Evolutionary conservation across 2,888 invertebrate genomes (phyloP).

Genomic region (Strigamia transsilvanica): DNA sequence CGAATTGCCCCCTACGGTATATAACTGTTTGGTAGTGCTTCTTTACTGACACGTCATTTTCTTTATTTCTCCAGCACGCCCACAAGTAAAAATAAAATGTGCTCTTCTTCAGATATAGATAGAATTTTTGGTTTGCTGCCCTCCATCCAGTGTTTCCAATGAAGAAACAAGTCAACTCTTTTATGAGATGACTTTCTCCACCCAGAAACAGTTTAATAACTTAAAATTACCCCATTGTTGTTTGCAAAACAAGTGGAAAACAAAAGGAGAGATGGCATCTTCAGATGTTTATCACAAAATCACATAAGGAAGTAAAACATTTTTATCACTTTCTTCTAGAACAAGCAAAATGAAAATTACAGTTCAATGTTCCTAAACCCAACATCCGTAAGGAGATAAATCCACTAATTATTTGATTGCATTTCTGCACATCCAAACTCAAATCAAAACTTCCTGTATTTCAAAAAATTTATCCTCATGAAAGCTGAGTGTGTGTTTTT

Average conservation of each 20-base stretch:
- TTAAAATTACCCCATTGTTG: not conserved
- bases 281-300: not conserved
- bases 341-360: not conserved
- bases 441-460: not conserved
- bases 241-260: not conserved
- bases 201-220: not conserved
- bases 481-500: no score
- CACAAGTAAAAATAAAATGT: not conserved
- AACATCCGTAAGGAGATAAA: not conserved
- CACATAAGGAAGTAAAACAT: not conserved
- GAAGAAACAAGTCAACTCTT: not conserved
- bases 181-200: not conserved
- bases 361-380: constrained; percentile 3
- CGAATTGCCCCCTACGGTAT: no score
- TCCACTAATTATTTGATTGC: constrained; percentile 15
- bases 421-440: constrained; percentile 17
- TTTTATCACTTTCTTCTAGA: not conserved
- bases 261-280: not conserved
- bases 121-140: not conserved
- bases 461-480: not conserved
- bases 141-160: not conserved
- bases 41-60: no score
- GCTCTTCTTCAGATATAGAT: no score
- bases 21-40: no score
- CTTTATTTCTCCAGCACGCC: no score